Base-by-base conservation (phyloP, 2,797 vertebrate genomes). In the Lagocephalus sceleratus region DNA sequence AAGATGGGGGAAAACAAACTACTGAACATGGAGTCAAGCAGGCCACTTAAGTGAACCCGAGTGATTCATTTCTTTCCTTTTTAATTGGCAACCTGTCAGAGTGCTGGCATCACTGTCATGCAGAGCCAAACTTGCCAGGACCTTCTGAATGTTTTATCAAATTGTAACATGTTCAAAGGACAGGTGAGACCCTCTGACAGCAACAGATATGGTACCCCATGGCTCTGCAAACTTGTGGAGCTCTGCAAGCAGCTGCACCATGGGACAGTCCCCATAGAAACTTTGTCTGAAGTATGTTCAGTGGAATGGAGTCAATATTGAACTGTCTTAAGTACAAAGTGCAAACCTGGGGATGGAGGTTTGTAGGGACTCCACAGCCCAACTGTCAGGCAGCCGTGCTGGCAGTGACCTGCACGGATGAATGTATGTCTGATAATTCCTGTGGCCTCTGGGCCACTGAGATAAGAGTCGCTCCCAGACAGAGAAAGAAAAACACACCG, bases 351-450 rank as follows among this genome's bases (percentile, higher is more conserved):
- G 38, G 21, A 69, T 3, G 20, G 48, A 50, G 51, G 63, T 65
- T 63, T 63, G 60, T 57, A 47, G 57, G 52, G 52, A 59, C 54
- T 40, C 41, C 47, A 10, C 25, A 11, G 55, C 51, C 42, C 19
- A 49, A 55, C 70, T 71, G 63, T 59, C 66, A 55, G 17, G 17
- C 48, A 56, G 22, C 20, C 26, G 45, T 68, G 65, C 61, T 40
- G 53, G 19, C 63, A 58, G 22, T 66, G 63, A 77, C 79, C 76
- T 64, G 75, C 60, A 52, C 61, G 66, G 68, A 74, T 68, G 52
- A 80, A 73, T 71, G 51, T 71, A 44, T 54, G 66, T 57, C 64
- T 57, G 75, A 86, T 87, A 84, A 81, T 57, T 71, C 50, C 57
- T 39, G 26, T 61, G 67, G 68, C 73, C 79, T 77, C 79, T 82